Evolutionary conservation across 1,140 invertebrate genomes (phyloP).

Genomic region (Drosophila sechellia): DNA sequence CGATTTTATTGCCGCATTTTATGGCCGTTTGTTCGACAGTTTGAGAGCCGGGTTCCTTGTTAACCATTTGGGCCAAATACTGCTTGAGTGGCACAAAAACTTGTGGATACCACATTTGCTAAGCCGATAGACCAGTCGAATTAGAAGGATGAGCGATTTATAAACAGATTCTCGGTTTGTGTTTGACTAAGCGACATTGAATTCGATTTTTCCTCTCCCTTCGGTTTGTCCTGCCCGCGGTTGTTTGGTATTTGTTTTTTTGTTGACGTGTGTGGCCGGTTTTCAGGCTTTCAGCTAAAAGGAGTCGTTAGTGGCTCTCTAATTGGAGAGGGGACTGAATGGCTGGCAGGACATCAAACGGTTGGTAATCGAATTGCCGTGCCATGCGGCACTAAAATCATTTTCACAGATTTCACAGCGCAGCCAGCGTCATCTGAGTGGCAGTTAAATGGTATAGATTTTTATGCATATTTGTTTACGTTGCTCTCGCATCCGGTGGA

Average conservation of each 20-base stretch:
- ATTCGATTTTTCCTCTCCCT: conserved; percentile 46
- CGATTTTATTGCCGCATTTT: conserved; percentile 68
- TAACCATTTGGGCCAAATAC: conserved; percentile 50
- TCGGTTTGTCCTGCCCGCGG: conserved; percentile 15
- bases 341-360: conserved; percentile 35
- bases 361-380: conserved; percentile 45
- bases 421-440: background rate
- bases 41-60: conserved; percentile 33
- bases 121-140: conserved; percentile 23
- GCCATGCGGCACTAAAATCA: conserved; percentile 32
- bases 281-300: conserved; percentile 28
- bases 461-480: conserved; percentile 27
- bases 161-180: conserved; percentile 67
- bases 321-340: conserved; percentile 27
- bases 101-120: conserved; percentile 30
- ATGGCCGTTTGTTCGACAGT: conserved; percentile 53
- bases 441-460: conserved; percentile 7
- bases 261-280: conserved; percentile 11
- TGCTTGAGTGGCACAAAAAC: conserved; percentile 78
- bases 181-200: conserved; percentile 58
- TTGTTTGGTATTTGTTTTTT: conserved; percentile 13
- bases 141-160: conserved; percentile 45
- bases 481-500: background rate
- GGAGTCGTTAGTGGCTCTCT: conserved; percentile 49
- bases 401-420: conserved; percentile 39